phyloP scores from a whole-genome alignment of 2,888 invertebrate species.

The Enoplolaimus lenunculus region DNA sequence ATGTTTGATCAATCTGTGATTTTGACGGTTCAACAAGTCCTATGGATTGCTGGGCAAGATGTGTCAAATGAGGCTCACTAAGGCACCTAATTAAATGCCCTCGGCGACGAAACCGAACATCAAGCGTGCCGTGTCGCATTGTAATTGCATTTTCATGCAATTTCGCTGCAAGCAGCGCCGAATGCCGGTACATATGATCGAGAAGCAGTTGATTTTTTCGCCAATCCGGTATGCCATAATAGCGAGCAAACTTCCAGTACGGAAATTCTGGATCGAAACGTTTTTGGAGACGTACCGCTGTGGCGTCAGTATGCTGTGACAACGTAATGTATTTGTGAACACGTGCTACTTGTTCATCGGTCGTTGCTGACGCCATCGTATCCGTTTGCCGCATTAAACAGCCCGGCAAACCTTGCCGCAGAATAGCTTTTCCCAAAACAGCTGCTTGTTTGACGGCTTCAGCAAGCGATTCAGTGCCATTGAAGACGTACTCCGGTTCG shows the following conservation, averaged over 20 bases:
- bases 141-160: background rate
- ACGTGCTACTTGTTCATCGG: constrained; percentile 28
- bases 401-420: constrained; percentile 18
- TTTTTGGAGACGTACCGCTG: constrained; percentile 62
- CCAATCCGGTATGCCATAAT: constrained; percentile 58
- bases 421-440: constrained; percentile 2
- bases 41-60: background rate
- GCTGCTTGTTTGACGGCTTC: constrained; percentile 8
- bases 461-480: background rate
- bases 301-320: constrained; percentile 52
- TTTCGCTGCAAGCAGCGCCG: background rate
- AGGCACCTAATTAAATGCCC: background rate
- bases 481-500: background rate
- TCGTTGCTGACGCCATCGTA: background rate
- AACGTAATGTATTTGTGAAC: constrained; percentile 38
- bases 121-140: background rate
- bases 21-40: too few relatives aligned
- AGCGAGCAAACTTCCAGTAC: constrained; percentile 56
- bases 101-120: background rate
- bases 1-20: background rate
- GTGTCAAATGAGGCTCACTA: background rate
- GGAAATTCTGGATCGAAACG: constrained; percentile 57
- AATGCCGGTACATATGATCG: background rate
- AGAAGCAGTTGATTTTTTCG: constrained; percentile 53
- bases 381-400: constrained; percentile 34